A percentile compares a stretch with the other conserved stretches of the same genome.
Conservation (phyloP, 2,113 vertebrate genomes). For the Brevimyrus niger region DNA sequence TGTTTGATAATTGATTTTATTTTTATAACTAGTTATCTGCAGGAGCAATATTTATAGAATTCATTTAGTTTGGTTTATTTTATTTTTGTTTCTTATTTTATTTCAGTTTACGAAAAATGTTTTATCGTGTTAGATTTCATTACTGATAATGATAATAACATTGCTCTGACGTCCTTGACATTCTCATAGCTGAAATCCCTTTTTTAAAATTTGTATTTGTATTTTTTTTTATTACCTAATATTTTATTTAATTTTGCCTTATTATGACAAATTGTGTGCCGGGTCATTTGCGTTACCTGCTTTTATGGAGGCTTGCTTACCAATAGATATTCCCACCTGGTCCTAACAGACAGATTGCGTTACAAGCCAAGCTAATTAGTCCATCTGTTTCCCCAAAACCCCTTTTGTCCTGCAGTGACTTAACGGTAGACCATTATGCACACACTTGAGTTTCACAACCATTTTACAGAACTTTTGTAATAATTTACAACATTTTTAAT, state of each 20-base stretch:
- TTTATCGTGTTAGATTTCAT: neutral
- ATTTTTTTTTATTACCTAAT: neutral
- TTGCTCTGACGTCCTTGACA: neutral
- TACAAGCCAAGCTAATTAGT: constrained; percentile 58
- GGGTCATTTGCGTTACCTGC: neutral
- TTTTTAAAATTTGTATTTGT: neutral
- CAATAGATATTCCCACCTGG: constrained; percentile 40
- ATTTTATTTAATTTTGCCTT: neutral
- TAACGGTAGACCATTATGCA: constrained; percentile 42
- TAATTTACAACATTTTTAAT: constrained; percentile 40
- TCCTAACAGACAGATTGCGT: constrained; percentile 54
- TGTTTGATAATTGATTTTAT: neutral
- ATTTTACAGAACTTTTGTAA: constrained; percentile 39
- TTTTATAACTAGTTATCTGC: neutral
- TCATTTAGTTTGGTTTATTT: neutral
- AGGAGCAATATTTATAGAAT: neutral
- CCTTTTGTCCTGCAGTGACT: constrained; percentile 24
- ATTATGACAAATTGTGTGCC: neutral
- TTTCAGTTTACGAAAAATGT: neutral
- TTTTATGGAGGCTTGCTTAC: neutral
- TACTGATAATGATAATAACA: neutral
- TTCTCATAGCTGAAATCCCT: neutral
- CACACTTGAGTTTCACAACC: constrained; percentile 41
- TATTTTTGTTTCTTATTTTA: neutral
- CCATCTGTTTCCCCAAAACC: constrained; percentile 66